Percentiles rank a stretch among this genome's conserved stretches.
phyloP scores from a whole-genome alignment of 64 coral and sea anemone species.

The Dendrophyllia cribrosa region DNA sequence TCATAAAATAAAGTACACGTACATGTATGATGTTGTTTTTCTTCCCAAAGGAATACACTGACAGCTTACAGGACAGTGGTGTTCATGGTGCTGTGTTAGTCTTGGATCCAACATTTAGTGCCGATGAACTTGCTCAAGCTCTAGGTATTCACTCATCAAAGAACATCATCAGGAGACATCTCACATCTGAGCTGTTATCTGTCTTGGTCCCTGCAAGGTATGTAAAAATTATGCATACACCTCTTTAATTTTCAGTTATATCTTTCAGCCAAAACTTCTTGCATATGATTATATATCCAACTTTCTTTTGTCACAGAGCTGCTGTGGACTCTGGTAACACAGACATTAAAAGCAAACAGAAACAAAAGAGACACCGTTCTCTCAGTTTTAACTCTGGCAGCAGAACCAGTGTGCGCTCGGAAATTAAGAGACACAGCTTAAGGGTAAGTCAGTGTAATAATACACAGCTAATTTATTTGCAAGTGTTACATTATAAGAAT shows the following conservation, averaged over 20 bases:
- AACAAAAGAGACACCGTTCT: conserved; percentile 67
- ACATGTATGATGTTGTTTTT: neutral
- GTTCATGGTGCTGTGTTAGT: conserved; percentile 90
- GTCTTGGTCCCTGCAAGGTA: conserved; percentile 89
- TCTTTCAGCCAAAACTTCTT: too few relatives aligned
- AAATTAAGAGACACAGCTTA: conserved; percentile 82
- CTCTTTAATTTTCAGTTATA: too few relatives aligned
- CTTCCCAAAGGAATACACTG: conserved; percentile 84
- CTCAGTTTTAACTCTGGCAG: conserved; percentile 74
- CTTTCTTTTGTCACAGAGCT: conserved; percentile 4
- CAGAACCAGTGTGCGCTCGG: conserved; percentile 50
- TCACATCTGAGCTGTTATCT: conserved; percentile 82
- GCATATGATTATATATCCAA: too few relatives aligned
- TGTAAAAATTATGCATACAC: neutral
- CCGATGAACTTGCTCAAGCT: conserved; percentile 84
- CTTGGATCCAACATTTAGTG: conserved; percentile 85
- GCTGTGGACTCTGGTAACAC: conserved; percentile 46
- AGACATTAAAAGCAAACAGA: conserved; percentile 63
- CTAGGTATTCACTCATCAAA: conserved; percentile 88
- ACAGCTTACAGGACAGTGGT: conserved; percentile 88
- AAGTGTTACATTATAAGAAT: too few relatives aligned
- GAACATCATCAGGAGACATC: conserved; percentile 93
- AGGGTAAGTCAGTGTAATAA: conserved; percentile 66
- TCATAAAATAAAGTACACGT: too few relatives aligned
- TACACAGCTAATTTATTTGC: neutral